A percentile compares a stretch with the other conserved stretches of the same genome.
These are phyloP conservation scores for Lycophotia porphyrea DNA, from an alignment of 2,888 invertebrate species.

Conservation along the genomic window DNA sequence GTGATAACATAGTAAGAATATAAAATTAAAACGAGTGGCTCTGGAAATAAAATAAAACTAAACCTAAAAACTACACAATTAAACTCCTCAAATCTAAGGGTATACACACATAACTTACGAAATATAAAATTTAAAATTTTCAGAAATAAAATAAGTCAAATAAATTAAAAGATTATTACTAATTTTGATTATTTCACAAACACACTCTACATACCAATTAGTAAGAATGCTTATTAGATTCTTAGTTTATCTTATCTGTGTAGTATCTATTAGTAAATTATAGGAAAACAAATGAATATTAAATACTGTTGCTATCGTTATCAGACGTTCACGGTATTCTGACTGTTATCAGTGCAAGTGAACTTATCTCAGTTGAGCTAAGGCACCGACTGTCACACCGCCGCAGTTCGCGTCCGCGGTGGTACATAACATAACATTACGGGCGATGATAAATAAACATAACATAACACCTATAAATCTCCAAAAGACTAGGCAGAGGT, in stretches of 20 bases:
- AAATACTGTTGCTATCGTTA: slow-evolving; percentile 7
- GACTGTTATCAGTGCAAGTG: slow-evolving; percentile 22
- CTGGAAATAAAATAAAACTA: too few relatives aligned
- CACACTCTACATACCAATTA: slow-evolving; percentile 15
- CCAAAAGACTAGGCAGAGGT: background rate
- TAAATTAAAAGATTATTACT: too few relatives aligned
- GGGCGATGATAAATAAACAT: too few relatives aligned
- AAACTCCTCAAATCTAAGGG: too few relatives aligned
- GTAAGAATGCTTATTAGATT: slow-evolving; percentile 17
- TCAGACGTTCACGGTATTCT: slow-evolving; percentile 25
- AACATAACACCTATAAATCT: background rate
- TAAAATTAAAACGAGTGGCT: too few relatives aligned
- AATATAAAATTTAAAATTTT: too few relatives aligned
- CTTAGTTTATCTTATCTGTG: slow-evolving; percentile 39
- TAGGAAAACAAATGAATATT: slow-evolving; percentile 41
- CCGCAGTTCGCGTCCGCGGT: background rate
- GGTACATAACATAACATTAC: too few relatives aligned
- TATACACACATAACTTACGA: too few relatives aligned
- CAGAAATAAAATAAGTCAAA: too few relatives aligned
- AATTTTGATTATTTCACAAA: too few relatives aligned
- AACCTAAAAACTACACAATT: too few relatives aligned
- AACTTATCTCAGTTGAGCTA: background rate
- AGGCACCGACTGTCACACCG: background rate
- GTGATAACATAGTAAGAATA: too few relatives aligned
- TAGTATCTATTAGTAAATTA: slow-evolving; percentile 33